Evolutionary conservation across 2,888 invertebrate genomes (phyloP), one percentile per base, ranked within the genome.

Genomic region (Oasisia sp.): DNA sequence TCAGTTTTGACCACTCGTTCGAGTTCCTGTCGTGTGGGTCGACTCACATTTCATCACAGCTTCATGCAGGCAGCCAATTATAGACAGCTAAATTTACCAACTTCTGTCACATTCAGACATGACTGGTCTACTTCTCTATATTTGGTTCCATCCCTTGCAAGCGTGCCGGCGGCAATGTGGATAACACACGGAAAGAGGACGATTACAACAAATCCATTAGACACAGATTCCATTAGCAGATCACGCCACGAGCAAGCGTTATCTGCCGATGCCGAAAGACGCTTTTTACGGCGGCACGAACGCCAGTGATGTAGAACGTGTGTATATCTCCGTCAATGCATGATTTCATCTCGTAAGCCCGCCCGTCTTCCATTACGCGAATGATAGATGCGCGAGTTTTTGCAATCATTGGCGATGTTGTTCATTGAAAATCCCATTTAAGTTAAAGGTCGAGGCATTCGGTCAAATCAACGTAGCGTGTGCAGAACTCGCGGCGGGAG

Each of bases 371-470:
- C 74, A 74, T 74, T 74, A 74, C 74, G 74, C 74, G 74, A 74
- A 27, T 74, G n/a, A 74, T 19, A 74, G 74, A 74, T 74, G 74
- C n/a, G 74, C 7, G n/a, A 74, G 74, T 74, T 74, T 27, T 74
- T 74, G 74, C 74, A 74, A 74, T 74, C 74, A n/a, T 5, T 74
- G 19, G 5, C n/a, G n/a, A 74, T 74, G 74, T 74, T 74, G 74
- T 74, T 74, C 74, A 74, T 19, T 74, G 74, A 74, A 74, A 74
- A 74, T 74, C 74, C 74, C 74, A 74, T 74, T 74, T 74, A 74
- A 74, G 74, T n/a, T 74, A 74, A 74, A 74, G 74, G 74, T 74
- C 74, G n/a, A 74, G n/a, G 27, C 74, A 74, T 74, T 74, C 74
- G 27, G 74, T 50, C 12, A 11, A 50, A 50, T 50, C 50, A 50